Percentiles rank a stretch among this genome's conserved stretches.
Conservation (phyloP, 2,797 vertebrate genomes). For the Semotilus atromaculatus region DNA sequence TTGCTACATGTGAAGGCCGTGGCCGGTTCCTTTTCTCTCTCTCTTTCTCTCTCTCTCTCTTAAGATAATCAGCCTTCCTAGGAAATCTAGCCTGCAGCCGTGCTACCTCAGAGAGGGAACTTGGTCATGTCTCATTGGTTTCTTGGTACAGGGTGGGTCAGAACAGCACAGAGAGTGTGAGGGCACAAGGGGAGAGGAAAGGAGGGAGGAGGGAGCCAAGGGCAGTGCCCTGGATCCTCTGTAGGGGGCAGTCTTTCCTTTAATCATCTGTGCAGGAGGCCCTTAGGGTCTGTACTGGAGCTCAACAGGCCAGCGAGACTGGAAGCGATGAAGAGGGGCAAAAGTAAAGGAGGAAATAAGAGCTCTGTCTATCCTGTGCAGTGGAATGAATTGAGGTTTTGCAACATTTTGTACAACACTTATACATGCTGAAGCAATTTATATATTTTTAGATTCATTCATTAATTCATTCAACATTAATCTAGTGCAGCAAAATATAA, state of each 20-base stretch:
- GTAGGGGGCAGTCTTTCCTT: conserved; percentile 68
- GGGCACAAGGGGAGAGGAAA: conserved; percentile 41
- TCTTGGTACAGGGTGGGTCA: conserved; percentile 61
- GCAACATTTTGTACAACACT: neutral
- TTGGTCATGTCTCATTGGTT: conserved; percentile 65
- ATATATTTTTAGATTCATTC: neutral
- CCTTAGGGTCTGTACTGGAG: conserved; percentile 37
- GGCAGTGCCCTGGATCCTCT: conserved; percentile 60
- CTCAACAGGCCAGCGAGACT: conserved; percentile 53
- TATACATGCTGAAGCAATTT: neutral
- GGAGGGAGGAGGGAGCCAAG: conserved; percentile 53
- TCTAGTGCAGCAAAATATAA: neutral
- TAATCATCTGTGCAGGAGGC: conserved; percentile 55
- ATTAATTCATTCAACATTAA: no score
- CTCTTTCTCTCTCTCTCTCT: conserved; percentile 51
- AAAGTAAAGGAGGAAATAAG: conserved; percentile 31
- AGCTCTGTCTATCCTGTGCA: conserved; percentile 5
- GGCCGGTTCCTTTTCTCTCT: conserved; percentile 50
- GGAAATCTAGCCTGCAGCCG: conserved; percentile 60
- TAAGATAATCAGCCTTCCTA: conserved; percentile 63
- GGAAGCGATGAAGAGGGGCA: conserved; percentile 28
- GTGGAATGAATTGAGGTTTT: neutral
- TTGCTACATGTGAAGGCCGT: conserved; percentile 49
- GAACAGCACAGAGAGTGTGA: conserved; percentile 47
- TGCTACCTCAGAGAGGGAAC: conserved; percentile 62